These are phyloP conservation scores for Papilio dardanus DNA, from an alignment of 1,140 invertebrate species.

Conservation along the genomic window DNA sequence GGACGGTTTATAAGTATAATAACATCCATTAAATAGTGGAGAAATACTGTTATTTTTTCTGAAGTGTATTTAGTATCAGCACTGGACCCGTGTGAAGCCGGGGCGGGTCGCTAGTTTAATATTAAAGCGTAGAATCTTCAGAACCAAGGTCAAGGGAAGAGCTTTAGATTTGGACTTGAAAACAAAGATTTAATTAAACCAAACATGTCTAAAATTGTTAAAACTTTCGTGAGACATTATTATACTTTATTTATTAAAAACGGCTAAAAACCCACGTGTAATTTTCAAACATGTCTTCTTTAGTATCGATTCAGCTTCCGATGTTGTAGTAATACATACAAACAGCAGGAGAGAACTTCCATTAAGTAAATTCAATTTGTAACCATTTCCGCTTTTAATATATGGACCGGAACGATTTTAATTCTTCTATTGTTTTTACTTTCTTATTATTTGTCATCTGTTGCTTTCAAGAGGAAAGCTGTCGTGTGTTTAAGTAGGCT, in stretches of 20 bases:
- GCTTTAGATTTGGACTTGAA: background rate
- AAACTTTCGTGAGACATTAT: too few species aligned
- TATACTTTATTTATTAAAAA: too few species aligned
- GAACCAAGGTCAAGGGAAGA: background rate
- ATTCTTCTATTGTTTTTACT: constrained; percentile 32
- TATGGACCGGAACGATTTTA: constrained; percentile 43
- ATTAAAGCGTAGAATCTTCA: background rate
- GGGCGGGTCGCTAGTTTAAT: too few species aligned
- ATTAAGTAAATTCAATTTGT: constrained; percentile 56
- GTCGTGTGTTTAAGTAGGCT: background rate
- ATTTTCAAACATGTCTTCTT: too few species aligned
- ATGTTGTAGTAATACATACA: background rate
- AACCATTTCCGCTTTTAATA: constrained; percentile 44
- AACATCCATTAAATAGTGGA: too few species aligned
- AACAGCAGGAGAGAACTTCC: constrained; percentile 40
- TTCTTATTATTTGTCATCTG: constrained; percentile 24
- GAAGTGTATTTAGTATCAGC: too few species aligned
- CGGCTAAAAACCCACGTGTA: too few species aligned
- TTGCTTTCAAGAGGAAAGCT: background rate
- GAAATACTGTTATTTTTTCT: too few species aligned
- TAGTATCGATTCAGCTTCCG: background rate
- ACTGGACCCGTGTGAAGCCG: too few species aligned
- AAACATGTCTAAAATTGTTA: too few species aligned
- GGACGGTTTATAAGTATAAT: too few species aligned
- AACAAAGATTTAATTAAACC: background rate